These are phyloP conservation scores for Drosophila athabasca DNA, from an alignment of 1,140 invertebrate genomes.

Conservation along the genomic window DNA sequence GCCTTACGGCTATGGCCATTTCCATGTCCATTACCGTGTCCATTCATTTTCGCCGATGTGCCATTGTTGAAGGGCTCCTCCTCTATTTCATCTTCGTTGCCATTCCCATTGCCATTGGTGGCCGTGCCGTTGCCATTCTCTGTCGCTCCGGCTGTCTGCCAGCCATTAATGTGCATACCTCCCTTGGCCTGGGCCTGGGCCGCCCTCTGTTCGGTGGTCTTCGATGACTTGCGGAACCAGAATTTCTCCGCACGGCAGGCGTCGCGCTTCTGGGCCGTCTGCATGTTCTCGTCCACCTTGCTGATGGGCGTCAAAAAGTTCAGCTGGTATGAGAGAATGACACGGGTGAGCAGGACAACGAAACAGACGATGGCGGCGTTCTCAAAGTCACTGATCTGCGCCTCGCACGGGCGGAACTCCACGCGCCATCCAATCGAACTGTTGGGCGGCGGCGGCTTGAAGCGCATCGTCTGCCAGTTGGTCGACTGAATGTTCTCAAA, in stretches of 20 bases:
- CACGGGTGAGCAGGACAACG: slow-evolving; percentile 97
- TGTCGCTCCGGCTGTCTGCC: slow-evolving; percentile 1
- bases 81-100: slow-evolving; percentile 12
- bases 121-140: slow-evolving; percentile 19
- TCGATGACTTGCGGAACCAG: slow-evolving; percentile 93
- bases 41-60: slow-evolving; percentile 57
- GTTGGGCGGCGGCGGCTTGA: slow-evolving; percentile 98
- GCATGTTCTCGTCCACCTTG: slow-evolving; percentile 99
- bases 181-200: slow-evolving; percentile 36
- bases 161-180: slow-evolving; percentile 44
- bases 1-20: slow-evolving; percentile 26
- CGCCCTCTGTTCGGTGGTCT: slow-evolving; percentile 65
- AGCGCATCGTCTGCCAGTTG: slow-evolving; percentile 99
- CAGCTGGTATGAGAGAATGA: slow-evolving; percentile 97
- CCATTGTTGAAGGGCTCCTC: slow-evolving; percentile 43
- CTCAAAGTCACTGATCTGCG: slow-evolving; percentile 99
- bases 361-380: slow-evolving; percentile 99
- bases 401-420: slow-evolving; percentile 99
- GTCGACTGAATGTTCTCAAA: slow-evolving; percentile 99
- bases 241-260: slow-evolving; percentile 93
- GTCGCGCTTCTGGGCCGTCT: slow-evolving; percentile 94
- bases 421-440: slow-evolving; percentile 99
- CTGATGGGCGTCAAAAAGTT: slow-evolving; percentile 99
- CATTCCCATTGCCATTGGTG: slow-evolving; percentile 28
- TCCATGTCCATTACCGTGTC: slow-evolving; percentile 49